phyloP scores from a whole-genome alignment of 2,797 vertebrate genomes.

The Melanotaenia parkinsoni region DNA sequence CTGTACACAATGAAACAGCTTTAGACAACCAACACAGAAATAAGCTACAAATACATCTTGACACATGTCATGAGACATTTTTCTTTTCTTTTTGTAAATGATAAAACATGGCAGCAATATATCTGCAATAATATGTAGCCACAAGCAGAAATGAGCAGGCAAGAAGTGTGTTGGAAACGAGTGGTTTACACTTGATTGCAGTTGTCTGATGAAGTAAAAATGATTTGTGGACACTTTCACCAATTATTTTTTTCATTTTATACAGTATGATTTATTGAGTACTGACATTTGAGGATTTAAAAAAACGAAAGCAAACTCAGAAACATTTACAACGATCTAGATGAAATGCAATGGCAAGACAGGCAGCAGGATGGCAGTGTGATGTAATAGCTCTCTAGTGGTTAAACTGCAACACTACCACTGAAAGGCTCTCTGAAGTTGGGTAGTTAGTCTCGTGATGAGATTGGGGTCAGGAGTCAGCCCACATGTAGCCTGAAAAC shows the following conservation, averaged over 20 bases:
- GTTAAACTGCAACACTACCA: conserved; percentile 26
- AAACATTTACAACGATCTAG: conserved; percentile 3
- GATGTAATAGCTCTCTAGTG: conserved; percentile 10
- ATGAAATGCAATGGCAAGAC: neutral
- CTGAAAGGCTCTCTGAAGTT: conserved; percentile 51
- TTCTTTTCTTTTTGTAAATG: neutral
- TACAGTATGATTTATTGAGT: neutral
- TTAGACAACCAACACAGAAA: conserved; percentile 23
- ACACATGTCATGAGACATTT: conserved; percentile 15
- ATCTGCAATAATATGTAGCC: conserved; percentile 9
- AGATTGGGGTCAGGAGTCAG: conserved; percentile 70
- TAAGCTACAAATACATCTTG: conserved; percentile 11
- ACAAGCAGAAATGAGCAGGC: conserved; percentile 18
- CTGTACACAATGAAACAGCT: conserved; percentile 22
- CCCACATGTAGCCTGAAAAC: conserved; percentile 69
- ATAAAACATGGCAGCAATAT: conserved; percentile 5
- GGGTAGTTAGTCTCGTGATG: conserved; percentile 78
- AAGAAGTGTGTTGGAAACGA: neutral
- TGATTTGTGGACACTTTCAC: neutral
- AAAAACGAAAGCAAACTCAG: neutral
- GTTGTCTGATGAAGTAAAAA: neutral
- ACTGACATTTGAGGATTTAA: neutral
- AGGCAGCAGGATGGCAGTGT: conserved; percentile 8
- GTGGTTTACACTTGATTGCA: neutral
- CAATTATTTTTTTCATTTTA: conserved; percentile 11